phyloP scores from a whole-genome alignment of 1,140 invertebrate genomes.

The Manduca sexta region DNA sequence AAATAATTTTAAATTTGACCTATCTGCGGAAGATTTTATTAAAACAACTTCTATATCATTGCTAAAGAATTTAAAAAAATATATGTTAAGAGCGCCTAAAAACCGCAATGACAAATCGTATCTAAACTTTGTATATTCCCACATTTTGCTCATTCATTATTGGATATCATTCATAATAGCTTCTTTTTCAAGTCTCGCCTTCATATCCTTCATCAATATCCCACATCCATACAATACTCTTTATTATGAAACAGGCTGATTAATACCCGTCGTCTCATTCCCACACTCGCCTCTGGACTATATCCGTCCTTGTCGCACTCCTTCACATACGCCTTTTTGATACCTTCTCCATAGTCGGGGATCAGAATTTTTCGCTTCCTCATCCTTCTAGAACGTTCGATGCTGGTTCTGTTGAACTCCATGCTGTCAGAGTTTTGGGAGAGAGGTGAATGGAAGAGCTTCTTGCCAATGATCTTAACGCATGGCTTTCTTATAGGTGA shows the following conservation, averaged over 20 bases:
- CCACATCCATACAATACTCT: conserved; percentile 44
- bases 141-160: no score
- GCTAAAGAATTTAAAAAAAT: no score
- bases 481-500: conserved; percentile 38
- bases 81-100: no score
- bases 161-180: no score
- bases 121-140: no score
- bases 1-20: no score
- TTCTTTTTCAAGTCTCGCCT: neutral
- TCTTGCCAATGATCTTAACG: conserved; percentile 37
- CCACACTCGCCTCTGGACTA: conserved; percentile 28
- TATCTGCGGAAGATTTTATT: no score
- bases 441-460: conserved; percentile 51
- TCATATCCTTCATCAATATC: neutral
- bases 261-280: conserved; percentile 46
- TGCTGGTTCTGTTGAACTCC: conserved; percentile 5
- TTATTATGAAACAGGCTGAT: conserved; percentile 53
- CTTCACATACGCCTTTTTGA: conserved; percentile 37
- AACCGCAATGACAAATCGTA: no score
- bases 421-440: conserved; percentile 7
- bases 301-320: conserved; percentile 34
- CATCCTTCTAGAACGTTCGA: conserved; percentile 18
- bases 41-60: no score
- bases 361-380: conserved; percentile 30
- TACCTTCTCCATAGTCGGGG: conserved; percentile 33